These are phyloP conservation scores for Amphiprion percula DNA, from an alignment of 2,113 vertebrate genomes.

Conservation along the genomic window DNA sequence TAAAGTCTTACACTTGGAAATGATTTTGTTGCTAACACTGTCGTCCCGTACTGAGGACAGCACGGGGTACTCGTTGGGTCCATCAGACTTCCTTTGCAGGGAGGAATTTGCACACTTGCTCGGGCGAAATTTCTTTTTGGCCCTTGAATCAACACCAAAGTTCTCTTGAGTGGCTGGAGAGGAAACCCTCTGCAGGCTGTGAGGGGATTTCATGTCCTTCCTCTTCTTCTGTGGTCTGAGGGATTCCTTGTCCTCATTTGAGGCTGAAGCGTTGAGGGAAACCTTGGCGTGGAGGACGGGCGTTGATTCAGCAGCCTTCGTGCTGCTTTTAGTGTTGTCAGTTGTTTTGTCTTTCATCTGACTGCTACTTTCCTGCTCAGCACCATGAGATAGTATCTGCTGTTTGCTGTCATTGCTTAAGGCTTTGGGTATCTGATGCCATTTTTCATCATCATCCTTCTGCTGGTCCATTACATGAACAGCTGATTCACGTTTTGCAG, in stretches of 20 bases:
- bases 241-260: conserved; percentile 76
- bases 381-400: conserved; percentile 44
- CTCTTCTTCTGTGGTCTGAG: conserved; percentile 84
- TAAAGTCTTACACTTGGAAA: conserved; percentile 81
- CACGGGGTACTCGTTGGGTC: conserved; percentile 81
- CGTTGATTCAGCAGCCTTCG: conserved; percentile 74
- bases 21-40: conserved; percentile 85
- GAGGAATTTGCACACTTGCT: conserved; percentile 75
- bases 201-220: conserved; percentile 85
- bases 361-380: conserved; percentile 65
- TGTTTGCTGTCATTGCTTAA: conserved; percentile 68
- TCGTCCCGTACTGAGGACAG: conserved; percentile 89
- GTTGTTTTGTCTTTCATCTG: conserved; percentile 76
- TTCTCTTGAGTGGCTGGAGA: conserved; percentile 87
- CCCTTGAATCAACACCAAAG: conserved; percentile 83
- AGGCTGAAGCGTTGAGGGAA: conserved; percentile 25
- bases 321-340: conserved; percentile 71
- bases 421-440: conserved; percentile 34
- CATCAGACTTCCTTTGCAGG: conserved; percentile 80
- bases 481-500: conserved; percentile 59
- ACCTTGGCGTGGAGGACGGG: conserved; percentile 69
- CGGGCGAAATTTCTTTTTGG: conserved; percentile 86
- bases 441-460: conserved; percentile 66
- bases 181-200: conserved; percentile 78
- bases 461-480: conserved; percentile 53